Conservation (phyloP, 2,888 invertebrate genomes). For the Tetanocera ferruginea region DNA sequence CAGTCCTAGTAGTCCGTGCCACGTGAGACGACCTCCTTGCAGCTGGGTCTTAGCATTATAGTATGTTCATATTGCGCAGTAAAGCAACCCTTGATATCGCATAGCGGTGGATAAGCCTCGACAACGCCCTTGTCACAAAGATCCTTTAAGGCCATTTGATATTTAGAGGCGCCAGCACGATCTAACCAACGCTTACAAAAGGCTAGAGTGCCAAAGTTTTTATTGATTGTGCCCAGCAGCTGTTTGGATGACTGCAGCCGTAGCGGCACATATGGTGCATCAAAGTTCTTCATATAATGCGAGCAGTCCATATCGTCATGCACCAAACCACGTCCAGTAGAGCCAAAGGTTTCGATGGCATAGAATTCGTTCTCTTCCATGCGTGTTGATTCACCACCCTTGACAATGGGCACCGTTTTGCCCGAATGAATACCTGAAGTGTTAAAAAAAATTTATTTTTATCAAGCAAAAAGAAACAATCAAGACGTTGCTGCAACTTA, state of each 20-base stretch:
- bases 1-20: conserved; percentile 90
- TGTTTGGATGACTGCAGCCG: conserved; percentile 94
- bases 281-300: conserved; percentile 99
- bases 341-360: conserved; percentile 99
- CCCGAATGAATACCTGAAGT: conserved; percentile 74
- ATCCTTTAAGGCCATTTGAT: conserved; percentile 98
- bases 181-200: conserved; percentile 99
- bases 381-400: conserved; percentile 95
- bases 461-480: conserved; percentile 34
- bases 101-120: conserved; percentile 98
- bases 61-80: conserved; percentile 99
- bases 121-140: conserved; percentile 97
- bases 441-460: not conserved
- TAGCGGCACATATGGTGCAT: conserved; percentile 91
- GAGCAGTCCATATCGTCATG: conserved; percentile 99
- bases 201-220: conserved; percentile 96
- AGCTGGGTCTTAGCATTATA: conserved; percentile 95
- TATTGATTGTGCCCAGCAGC: conserved; percentile 91
- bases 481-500: conserved; percentile 69
- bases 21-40: conserved; percentile 97
- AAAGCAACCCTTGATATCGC: conserved; percentile 97
- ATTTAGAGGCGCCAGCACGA: conserved; percentile 95
- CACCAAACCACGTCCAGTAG: conserved; percentile 93
- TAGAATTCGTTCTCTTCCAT: conserved; percentile 99
- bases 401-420: conserved; percentile 99